A percentile compares a stretch with the other conserved stretches of the same genome.
Evolutionary conservation across 1,140 invertebrate species (phyloP).

Genomic region (Apis cerana): DNA sequence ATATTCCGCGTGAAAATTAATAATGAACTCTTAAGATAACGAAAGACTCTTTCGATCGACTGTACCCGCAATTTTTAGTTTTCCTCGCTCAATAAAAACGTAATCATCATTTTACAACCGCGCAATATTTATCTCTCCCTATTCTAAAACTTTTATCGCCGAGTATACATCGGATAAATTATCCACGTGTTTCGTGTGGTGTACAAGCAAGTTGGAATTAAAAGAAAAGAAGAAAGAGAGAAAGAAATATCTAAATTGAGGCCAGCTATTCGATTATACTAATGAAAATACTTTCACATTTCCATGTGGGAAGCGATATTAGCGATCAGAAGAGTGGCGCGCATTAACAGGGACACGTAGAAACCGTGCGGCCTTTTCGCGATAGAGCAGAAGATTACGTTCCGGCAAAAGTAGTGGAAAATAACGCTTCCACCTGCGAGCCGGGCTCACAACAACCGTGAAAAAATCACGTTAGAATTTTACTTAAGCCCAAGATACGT

Average conservation of each 20-base stretch:
- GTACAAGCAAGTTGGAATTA: too few relatives aligned
- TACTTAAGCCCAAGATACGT: neutral
- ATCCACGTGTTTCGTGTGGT: too few relatives aligned
- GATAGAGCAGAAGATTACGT: neutral
- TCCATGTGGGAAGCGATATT: neutral
- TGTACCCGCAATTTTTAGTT: too few relatives aligned
- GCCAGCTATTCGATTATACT: slow-evolving; percentile 11
- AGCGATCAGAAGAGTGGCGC: neutral
- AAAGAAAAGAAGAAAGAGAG: too few relatives aligned
- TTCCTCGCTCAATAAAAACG: too few relatives aligned
- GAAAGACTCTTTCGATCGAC: too few relatives aligned
- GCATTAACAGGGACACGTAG: neutral
- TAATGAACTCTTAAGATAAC: too few relatives aligned
- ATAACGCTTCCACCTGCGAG: neutral
- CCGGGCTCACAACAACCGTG: neutral
- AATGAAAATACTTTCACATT: slow-evolving; percentile 38
- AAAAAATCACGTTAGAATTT: slow-evolving; percentile 13
- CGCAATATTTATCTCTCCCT: too few relatives aligned
- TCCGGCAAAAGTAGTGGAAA: neutral
- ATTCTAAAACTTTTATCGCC: too few relatives aligned
- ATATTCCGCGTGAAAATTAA: too few relatives aligned
- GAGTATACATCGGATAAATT: too few relatives aligned
- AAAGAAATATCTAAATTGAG: neutral
- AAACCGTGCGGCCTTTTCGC: neutral
- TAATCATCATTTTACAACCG: too few relatives aligned